phyloP scores from a whole-genome alignment of 2,113 vertebrate genomes.

The Lagenorhynchus albirostris region DNA sequence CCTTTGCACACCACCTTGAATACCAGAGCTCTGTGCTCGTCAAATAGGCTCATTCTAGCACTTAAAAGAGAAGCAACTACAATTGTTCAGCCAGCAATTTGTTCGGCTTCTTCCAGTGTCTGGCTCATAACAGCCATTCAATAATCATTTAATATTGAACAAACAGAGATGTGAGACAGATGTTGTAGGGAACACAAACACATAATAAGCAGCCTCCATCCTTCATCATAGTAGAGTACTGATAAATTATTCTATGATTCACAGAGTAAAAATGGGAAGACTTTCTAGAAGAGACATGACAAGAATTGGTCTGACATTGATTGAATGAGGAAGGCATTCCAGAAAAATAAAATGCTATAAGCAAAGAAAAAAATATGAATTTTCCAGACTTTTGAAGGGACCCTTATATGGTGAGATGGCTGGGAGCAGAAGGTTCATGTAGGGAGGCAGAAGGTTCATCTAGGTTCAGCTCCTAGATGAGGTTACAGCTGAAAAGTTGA shows the following conservation, averaged over 20 bases:
- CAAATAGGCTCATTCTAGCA: not conserved
- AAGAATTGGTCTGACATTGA: not conserved
- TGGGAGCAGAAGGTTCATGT: not conserved
- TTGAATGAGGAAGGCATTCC: not conserved
- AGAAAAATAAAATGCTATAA: not conserved
- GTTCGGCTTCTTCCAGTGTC: not conserved
- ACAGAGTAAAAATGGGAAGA: not conserved
- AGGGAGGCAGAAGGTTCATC: not conserved
- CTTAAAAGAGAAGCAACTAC: not conserved
- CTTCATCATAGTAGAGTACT: not conserved
- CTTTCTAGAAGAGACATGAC: not conserved
- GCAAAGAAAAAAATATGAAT: not conserved
- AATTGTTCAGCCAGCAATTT: constrained; percentile 3
- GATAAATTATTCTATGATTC: not conserved
- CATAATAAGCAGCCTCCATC: not conserved
- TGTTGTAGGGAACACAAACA: not conserved
- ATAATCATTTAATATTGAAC: constrained; percentile 49
- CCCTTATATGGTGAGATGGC: not conserved
- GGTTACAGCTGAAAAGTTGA: not conserved
- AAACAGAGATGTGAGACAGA: not conserved
- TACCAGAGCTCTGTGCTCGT: not conserved
- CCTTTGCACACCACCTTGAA: not conserved
- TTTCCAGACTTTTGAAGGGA: not conserved
- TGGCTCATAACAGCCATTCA: not conserved
- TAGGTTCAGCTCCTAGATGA: not conserved